Base-by-base conservation (phyloP, 2,113 vertebrate genomes). In the Cynocephalus volans region DNA sequence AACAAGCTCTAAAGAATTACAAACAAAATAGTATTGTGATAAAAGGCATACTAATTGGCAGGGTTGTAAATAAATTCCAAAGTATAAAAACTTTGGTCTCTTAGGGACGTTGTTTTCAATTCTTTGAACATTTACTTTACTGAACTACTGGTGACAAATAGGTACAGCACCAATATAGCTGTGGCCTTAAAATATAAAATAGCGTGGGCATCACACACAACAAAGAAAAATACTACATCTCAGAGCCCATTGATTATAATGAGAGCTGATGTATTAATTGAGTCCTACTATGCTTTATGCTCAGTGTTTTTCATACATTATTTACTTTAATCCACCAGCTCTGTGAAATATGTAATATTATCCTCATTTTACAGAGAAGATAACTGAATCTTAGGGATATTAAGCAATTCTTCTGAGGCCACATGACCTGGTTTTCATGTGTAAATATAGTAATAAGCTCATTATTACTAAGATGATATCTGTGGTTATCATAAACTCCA, bases 21-120 rank as follows among this genome's bases (percentile, higher is more conserved):
- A 91, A 94, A 72, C 21, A 52, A 93, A 64, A 90, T 79, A 15
- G 48, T 36, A 85, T 54, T 56, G 48, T 93, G 52, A 87, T 41
- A 81, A 89, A 81, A 8, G 24, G 13, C 15, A 64, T 23, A 70
- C 24, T 76, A 72, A 67, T 67, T 81, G 26, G 10, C 65, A 75
- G 12, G 1, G 24, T 75, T 31, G 2, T 58, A 65, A 81, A 52
- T 54, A 81, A 62, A 65, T 76, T 45, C 14, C 52, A 54, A 3
- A 79, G 54, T 70, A 17, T 90, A 64, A 85, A 23, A 84, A 64
- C 31, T 14, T 12, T 31, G 11, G 5, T 79, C 54, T 85, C 6
- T n/a, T 12, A 72, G 28, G 9, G 28, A 85, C 64, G 56, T 10
- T 31, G 28, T 41, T 84, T 77, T 76, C 36, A 60, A 28, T 45